Evolutionary conservation across 2,113 vertebrate genomes (phyloP), one percentile per base, ranked within the genome.

Genomic region (Tupaia chinensis): DNA sequence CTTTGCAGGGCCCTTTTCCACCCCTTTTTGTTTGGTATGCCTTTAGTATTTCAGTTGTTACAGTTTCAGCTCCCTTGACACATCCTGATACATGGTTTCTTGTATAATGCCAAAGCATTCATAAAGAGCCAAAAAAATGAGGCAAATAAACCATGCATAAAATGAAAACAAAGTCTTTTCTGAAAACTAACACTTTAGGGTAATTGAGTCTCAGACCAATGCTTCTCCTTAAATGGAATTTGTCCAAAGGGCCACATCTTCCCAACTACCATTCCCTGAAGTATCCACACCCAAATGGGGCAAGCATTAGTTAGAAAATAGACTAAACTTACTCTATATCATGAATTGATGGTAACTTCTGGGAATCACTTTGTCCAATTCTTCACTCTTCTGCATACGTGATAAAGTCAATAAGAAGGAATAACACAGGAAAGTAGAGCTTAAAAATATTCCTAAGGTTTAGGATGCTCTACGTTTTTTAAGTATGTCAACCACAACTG

Each of bases 211-310:
- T 95, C 79, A 83, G 53, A 86, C 56, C 85, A 95, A 76, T 22
- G 23, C 60, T 81, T 86, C 85, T 76, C 95, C 95, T 95, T 96
- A 96, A 89, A 96, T 93, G 89, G 83, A 96, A 93, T 96, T 94
- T 93, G 72, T 96, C 83, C 89, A 80, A 95, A 80, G 80, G 87
- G 86, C 60, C 80, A 72, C 63, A 94, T 94, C 81, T 97, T 93
- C 73, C n/a, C 73, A 70, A 77, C 73, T 66, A 84, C 80, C 60
- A 20, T 94, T 91, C 86, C 68, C 87, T 94, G 69, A 89, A 72
- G 44, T 12, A 81, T 89, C 58, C 27, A 93, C 58, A 74, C 20
- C 17, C 72, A 94, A 94, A 32, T 44, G 69, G 34, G 72, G 29
- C 85, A 91, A 92, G 63, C 25, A 81, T 76, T 66, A 34, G 80